phyloP scores from a whole-genome alignment of 2,888 invertebrate genomes.

The Catonia carolina region DNA sequence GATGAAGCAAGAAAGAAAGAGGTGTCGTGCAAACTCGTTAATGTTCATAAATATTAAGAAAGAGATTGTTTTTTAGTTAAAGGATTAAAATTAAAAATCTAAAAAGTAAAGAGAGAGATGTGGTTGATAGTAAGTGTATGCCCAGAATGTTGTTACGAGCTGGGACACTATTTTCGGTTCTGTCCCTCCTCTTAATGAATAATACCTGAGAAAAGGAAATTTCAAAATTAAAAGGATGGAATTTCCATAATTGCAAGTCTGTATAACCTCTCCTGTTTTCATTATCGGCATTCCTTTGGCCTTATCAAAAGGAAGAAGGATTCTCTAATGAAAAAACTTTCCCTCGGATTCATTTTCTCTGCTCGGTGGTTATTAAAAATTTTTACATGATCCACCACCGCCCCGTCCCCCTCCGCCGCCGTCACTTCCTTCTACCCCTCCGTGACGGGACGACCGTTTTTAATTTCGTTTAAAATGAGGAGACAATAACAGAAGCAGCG shows the following conservation, averaged over 20 bases:
- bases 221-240: constrained; percentile 14
- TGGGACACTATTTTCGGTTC: too few relatives aligned
- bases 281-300: constrained; percentile 17
- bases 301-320: constrained; percentile 15
- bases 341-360: constrained; percentile 14
- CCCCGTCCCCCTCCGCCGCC: neutral
- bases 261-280: constrained; percentile 13
- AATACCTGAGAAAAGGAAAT: constrained; percentile 2
- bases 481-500: constrained; percentile 13
- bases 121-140: too few relatives aligned
- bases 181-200: too few relatives aligned
- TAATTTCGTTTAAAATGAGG: constrained; percentile 14
- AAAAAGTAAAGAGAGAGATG: too few relatives aligned
- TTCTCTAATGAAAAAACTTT: constrained; percentile 16
- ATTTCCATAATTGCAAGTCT: constrained; percentile 15
- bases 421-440: neutral
- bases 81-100: too few relatives aligned
- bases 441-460: neutral
- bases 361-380: constrained; percentile 11
- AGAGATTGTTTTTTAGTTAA: too few relatives aligned
- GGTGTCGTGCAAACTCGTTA: too few relatives aligned
- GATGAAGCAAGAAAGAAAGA: too few relatives aligned
- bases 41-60: too few relatives aligned
- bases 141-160: too few relatives aligned
- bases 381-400: constrained; percentile 4